These are phyloP conservation scores for Hyposoter dolosus DNA, from an alignment of 2,888 invertebrate genomes.

Conservation along the genomic window DNA sequence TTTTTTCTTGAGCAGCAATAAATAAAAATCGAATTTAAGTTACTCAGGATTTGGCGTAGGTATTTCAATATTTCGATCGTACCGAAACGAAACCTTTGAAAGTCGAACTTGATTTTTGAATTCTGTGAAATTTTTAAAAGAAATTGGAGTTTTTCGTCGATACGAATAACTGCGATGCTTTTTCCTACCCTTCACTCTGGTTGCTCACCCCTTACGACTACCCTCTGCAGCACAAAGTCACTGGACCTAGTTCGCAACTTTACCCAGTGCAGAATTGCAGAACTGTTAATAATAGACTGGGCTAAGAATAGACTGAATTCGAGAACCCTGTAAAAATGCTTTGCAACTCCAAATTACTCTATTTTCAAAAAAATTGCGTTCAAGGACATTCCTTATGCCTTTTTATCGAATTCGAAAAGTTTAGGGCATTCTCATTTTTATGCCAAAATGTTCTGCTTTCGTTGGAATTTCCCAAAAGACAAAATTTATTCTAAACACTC, in stretches of 20 bases:
- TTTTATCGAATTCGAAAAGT: background rate
- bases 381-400: background rate
- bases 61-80: background rate
- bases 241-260: constrained; percentile 34
- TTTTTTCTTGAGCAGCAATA: background rate
- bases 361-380: background rate
- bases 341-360: background rate
- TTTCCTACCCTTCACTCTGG: constrained; percentile 14
- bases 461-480: background rate
- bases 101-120: background rate
- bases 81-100: background rate
- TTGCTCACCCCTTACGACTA: constrained; percentile 32
- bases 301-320: background rate
- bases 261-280: background rate
- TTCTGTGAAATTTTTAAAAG: background rate
- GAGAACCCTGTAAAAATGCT: background rate
- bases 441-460: background rate
- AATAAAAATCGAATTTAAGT: background rate
- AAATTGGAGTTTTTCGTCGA: background rate
- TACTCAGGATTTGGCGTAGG: background rate
- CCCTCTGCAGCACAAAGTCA: constrained; percentile 20
- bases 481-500: background rate
- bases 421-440: background rate
- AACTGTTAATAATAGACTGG: background rate
- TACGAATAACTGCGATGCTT: background rate